Evolutionary conservation across 2,797 vertebrate species (phyloP).

Genomic region (Enteromius anoplus): DNA sequence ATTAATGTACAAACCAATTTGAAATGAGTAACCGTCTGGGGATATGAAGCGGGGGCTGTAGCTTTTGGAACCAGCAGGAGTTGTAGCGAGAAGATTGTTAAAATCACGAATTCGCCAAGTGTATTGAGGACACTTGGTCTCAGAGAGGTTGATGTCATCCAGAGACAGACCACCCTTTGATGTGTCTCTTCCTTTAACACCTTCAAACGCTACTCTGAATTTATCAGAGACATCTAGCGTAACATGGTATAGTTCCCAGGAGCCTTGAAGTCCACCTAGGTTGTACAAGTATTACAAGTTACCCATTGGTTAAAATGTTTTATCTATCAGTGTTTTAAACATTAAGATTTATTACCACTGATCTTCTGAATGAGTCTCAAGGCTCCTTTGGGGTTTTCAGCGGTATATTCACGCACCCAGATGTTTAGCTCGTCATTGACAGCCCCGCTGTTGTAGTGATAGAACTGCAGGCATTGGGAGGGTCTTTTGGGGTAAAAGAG

Average conservation of each 20-base stretch:
- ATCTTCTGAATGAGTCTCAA: conserved; percentile 64
- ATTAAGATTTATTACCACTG: conserved; percentile 58
- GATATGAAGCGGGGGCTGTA: conserved; percentile 85
- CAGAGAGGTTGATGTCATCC: conserved; percentile 90
- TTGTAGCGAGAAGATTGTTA: conserved; percentile 69
- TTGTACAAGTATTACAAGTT: conserved; percentile 34
- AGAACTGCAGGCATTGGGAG: conserved; percentile 89
- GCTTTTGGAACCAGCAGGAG: conserved; percentile 52
- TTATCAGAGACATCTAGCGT: conserved; percentile 74
- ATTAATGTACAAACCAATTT: conserved; percentile 74
- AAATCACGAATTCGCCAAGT: conserved; percentile 86
- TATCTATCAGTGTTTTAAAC: background rate
- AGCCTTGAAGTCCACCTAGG: conserved; percentile 68
- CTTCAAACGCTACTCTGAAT: conserved; percentile 85
- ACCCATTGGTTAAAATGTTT: background rate
- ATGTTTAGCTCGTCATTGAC: conserved; percentile 76
- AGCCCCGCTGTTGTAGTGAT: conserved; percentile 78
- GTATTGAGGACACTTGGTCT: conserved; percentile 85
- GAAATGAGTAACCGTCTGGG: conserved; percentile 81
- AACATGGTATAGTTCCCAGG: conserved; percentile 84
- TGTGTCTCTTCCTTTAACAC: conserved; percentile 66
- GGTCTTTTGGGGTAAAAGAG: conserved; percentile 80
- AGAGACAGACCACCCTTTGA: conserved; percentile 85
- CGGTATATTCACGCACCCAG: conserved; percentile 76
- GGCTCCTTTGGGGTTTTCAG: conserved; percentile 49